Conservation (phyloP, 2,797 vertebrate genomes). For the Ataeniobius toweri region DNA sequence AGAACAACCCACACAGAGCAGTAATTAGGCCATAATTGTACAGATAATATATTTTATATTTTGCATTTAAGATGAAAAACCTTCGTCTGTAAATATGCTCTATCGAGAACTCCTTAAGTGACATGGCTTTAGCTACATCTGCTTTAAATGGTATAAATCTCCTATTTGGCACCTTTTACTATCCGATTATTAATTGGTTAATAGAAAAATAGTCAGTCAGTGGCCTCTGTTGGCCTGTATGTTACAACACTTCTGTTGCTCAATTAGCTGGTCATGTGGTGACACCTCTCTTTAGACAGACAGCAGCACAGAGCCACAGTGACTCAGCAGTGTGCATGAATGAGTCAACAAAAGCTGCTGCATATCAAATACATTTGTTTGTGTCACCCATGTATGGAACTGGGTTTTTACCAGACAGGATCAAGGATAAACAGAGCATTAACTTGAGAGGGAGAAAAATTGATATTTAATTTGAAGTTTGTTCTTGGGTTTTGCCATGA, state of each 20-base stretch:
- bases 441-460: background rate
- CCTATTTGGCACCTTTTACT: too few species aligned
- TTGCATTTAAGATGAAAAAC: too few species aligned
- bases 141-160: too few species aligned
- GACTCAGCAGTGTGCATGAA: background rate
- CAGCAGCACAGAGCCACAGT: background rate
- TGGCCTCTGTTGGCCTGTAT: background rate
- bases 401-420: background rate
- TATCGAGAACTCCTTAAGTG: too few species aligned
- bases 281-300: background rate
- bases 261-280: background rate
- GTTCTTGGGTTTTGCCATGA: too few species aligned
- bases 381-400: background rate
- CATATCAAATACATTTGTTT: background rate
- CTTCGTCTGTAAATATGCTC: too few species aligned
- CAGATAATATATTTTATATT: too few species aligned
- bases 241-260: background rate
- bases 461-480: background rate
- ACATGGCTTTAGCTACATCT: too few species aligned
- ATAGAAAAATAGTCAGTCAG: background rate
- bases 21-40: too few species aligned
- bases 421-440: background rate
- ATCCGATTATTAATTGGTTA: too few species aligned
- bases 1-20: too few species aligned
- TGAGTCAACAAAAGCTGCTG: background rate